These are phyloP conservation scores for Botia kubotai DNA, from an alignment of 2,797 vertebrate genomes.

Conservation along the genomic window DNA sequence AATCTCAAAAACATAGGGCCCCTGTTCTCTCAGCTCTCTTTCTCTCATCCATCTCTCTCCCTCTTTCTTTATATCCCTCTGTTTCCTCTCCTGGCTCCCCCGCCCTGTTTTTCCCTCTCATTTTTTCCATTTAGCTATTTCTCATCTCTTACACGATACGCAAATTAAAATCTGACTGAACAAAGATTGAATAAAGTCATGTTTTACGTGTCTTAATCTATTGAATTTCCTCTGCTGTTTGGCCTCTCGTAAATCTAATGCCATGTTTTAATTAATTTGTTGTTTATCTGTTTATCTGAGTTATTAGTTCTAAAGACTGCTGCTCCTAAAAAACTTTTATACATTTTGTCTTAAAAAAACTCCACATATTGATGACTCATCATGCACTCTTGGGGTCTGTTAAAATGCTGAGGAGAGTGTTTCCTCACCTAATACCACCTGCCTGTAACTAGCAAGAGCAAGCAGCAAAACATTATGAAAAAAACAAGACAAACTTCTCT, in stretches of 20 bases:
- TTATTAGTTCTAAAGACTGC: too few relatives aligned
- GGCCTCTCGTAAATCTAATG: not conserved
- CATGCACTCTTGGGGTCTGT: too few relatives aligned
- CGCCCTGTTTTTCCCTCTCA: not conserved
- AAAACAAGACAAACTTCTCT: too few relatives aligned
- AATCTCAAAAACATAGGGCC: conserved; percentile 46
- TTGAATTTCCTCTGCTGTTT: not conserved
- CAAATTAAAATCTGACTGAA: not conserved
- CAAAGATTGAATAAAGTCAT: not conserved
- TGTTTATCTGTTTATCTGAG: not conserved
- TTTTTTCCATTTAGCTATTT: conserved; percentile 1
- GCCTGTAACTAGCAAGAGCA: too few relatives aligned
- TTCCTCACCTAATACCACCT: too few relatives aligned
- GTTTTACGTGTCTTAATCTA: not conserved
- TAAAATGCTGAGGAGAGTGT: too few relatives aligned
- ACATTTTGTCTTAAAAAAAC: too few relatives aligned
- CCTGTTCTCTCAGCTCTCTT: conserved; percentile 39
- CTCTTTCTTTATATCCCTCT: conserved; percentile 38
- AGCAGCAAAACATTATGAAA: too few relatives aligned
- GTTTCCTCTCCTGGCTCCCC: conserved; percentile 7
- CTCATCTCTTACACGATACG: conserved; percentile 26
- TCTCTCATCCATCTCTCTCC: conserved; percentile 41
- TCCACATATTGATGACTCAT: too few relatives aligned
- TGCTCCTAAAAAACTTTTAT: too few relatives aligned
- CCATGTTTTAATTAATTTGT: not conserved